Base-by-base conservation (phyloP, 2,797 vertebrate species). In the Paedocypris micromegethes region DNA sequence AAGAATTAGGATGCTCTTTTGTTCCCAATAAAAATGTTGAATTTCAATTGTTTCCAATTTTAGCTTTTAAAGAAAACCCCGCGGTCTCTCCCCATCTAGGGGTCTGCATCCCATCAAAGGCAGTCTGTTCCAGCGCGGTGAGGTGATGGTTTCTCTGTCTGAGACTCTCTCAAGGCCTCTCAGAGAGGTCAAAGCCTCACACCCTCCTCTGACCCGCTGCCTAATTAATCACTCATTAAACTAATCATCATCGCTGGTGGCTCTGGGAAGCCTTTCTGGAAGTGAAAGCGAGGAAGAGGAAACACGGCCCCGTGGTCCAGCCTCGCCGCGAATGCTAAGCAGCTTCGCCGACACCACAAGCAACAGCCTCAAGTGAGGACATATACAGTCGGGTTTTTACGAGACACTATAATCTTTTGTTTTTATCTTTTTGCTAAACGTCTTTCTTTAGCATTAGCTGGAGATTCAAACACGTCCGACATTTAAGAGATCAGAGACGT, bases 191-290 rank as follows among this genome's bases (percentile, higher is more conserved):
- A 58, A 72, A 72, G 43, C 64, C 58, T 78, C 72, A 72, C 70
- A 65, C 70, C 5, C 38, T 73, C 60, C 70, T 42, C 65, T 39
- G 78, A 78, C 71, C 77, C 45, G 72, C 73, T 67, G 40, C 66
- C 68, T 75, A 83, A 86, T 76, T 81, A 81, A 75, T 80, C 77
- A 23, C 64, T 70, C 69, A 76, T 84, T 82, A 75, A 68, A 23
- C 77, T 84, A 85, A 84, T 84, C 83, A 80, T 83, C 77, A 79
- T 77, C 43, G 46, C 74, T n/a, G 44, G 70, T 54, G 67, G 75
- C 65, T 60, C 43, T 57, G 41, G 60, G 59, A 54, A 55, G 49
- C 65, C 52, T 50, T 41, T 40, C 72, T 55, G 64, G 71, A 55
- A 77, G 55, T 69, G 71, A 79, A 64, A 55, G 58, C 58, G 58